phyloP scores from a whole-genome alignment of 2,888 invertebrate species.

The Machimus atricapillus region DNA sequence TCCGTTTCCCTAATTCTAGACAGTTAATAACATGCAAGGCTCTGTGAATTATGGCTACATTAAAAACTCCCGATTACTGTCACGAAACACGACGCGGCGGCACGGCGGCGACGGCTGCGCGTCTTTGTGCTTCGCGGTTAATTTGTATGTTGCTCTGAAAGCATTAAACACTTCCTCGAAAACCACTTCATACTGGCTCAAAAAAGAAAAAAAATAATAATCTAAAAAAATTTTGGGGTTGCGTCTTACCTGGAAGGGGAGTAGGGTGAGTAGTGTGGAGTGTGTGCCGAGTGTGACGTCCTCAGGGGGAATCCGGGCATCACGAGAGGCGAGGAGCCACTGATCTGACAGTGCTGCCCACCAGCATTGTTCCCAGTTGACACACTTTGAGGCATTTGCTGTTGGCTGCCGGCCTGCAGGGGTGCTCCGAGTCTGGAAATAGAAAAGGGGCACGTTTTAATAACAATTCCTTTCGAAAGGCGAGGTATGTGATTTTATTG shows the following conservation, averaged over 20 bases:
- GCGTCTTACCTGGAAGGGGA: slow-evolving; percentile 76
- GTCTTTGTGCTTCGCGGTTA: neutral
- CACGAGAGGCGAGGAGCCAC: slow-evolving; percentile 76
- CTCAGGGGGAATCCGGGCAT: slow-evolving; percentile 89
- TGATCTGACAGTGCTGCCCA: slow-evolving; percentile 72
- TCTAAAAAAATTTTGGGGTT: neutral
- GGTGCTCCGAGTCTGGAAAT: slow-evolving; percentile 58
- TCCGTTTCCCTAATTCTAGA: neutral
- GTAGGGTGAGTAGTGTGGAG: slow-evolving; percentile 87
- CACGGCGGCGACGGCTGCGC: neutral
- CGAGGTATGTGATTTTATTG: neutral
- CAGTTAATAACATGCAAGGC: neutral
- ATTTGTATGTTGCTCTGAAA: neutral
- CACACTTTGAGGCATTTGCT: slow-evolving; percentile 64
- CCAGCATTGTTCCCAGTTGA: slow-evolving; percentile 72
- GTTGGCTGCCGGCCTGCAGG: slow-evolving; percentile 58
- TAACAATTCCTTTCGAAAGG: slow-evolving; percentile 12
- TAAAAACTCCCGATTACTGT: neutral
- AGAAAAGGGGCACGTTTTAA: slow-evolving; percentile 39
- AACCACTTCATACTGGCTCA: neutral
- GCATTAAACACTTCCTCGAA: neutral
- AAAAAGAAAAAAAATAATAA: neutral
- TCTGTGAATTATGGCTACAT: neutral
- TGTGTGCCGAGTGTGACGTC: slow-evolving; percentile 68
- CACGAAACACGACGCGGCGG: neutral